Evolutionary conservation across 2,113 vertebrate species (phyloP), one percentile per base, ranked within the genome.

Genomic region (Ictalurus furcatus): DNA sequence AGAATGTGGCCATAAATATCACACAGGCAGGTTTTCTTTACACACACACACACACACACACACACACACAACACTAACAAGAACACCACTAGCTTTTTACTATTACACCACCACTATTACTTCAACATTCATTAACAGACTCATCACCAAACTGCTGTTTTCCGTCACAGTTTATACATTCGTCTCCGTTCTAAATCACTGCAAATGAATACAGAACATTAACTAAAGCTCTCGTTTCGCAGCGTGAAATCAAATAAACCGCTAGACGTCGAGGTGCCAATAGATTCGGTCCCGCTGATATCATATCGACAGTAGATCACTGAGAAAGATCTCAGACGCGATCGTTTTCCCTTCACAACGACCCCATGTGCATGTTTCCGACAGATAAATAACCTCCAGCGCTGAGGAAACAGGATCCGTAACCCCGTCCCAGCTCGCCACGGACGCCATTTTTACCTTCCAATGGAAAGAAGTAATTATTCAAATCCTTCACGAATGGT

Each of bases 1-100:
- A 76, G 89, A 90, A 88, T 90, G 88, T 86, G 88, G 34, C 48
- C 88, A 88, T 91, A 91, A 90, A 91, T 91, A 88, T 86, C 67
- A 61, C 58, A 6, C 84, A 54, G 59, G 73, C 76, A 73, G 82
- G 44, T 83, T 81, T 67, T 56, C 58, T 88, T 54, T 37, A 63
- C 80, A 76, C 63, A 52, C 88, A 89, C 79, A 59, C 69, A 67
- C 80, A 59, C 85, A 71, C 78, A 69, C 67, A 69, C 85, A 82
- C 90, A 86, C 65, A 86, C 54, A 85, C 40, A 85, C 59, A 2
- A 28, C 76, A 81, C 4, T 58, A 59, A 82, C 14, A 56, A 81
- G 3, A 54, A 56, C 48, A 80, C 78, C 54, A 19, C 34, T 30
- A 58, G n/a, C 54, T 81, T n/a, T n/a, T n/a, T n/a, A n/a, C n/a